Base-by-base conservation (phyloP, 53 echinoderm and acorn worm genomes). In the Temnopleurus reevesii region DNA sequence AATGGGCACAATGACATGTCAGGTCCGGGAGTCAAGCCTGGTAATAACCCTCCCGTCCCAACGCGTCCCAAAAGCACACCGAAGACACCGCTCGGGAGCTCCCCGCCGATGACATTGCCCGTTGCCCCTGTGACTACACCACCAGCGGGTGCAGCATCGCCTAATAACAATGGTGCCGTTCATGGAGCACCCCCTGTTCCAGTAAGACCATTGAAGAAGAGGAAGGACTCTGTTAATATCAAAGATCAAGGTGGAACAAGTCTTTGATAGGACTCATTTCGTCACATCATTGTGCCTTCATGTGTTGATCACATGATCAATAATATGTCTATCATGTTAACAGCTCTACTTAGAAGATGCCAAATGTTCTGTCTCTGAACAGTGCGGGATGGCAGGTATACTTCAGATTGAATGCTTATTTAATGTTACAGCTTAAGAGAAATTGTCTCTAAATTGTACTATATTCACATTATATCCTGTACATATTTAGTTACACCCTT, bases 131-230 rank as follows among this genome's bases (percentile, higher is more conserved):
- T 46, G 28, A 2, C 79, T 12, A 25, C 79, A 8, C 2, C 83
- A 3, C 54, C 55, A 0, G 30, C 25, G 6, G 19, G 5, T 15
- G 34, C 46, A 29, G 2, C 83, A 28, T 55, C 83, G 30, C 55
- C 82, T 6, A 83, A 57, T 18, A 83, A 83, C 13, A 55, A 80
- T 31, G 80, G 80, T 13, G 30, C 45, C 47, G 80, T 29, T 49
- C 47, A 46, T 46, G 80, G 31, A 17, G 83, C 83, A 55, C 83
- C 83, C 12, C 83, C 83, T 33, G 36, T 83, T 31, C 56, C 83
- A 34, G 34, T 54, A 31, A 30, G 83, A 36, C 83, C 83, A 34
- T 4, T 4, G 12, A 83, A 83, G 57, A 83, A n/a, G 24, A 17
- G 35, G 23, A 83, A 83, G 83, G 79, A 79, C 5, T 49, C 79